Base-by-base conservation (phyloP, 2,888 invertebrate species). In the Rhabditoides inermis region DNA sequence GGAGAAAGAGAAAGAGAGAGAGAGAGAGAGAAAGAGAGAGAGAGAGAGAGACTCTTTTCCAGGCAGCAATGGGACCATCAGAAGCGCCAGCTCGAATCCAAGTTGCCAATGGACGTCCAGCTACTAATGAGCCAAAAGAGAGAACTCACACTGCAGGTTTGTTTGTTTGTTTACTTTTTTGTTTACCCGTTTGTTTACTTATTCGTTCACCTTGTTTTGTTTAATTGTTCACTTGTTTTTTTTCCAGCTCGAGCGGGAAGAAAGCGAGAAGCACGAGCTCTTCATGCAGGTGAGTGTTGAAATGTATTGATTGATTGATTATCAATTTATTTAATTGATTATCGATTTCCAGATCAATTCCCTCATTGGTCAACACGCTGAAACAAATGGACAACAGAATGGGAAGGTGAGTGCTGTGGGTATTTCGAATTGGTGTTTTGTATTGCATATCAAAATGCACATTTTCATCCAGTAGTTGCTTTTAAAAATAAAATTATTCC, bases 201-300 rank as follows among this genome's bases (percentile, higher is more conserved):
- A n/a, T n/a, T n/a, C n/a, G n/a, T n/a, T n/a, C n/a, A n/a, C n/a
- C n/a, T n/a, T n/a, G n/a, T n/a, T n/a, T n/a, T n/a, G n/a, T n/a
- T n/a, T n/a, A n/a, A n/a, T n/a, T n/a, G n/a, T n/a, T n/a, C n/a
- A n/a, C n/a, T n/a, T n/a, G n/a, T n/a, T n/a, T 39, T 39, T 20
- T 20, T 22, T 39, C 20, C 72, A 73, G 40, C 56, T 73, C 45
- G 68, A 72, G 23, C 54, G 73, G 25, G 73, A 73, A 51, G 70
- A 73, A 41, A 67, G 47, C 46, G 73, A 73, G 30, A 73, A 73
- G 51, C 70, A 68, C 18, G 73, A 73, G 51, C 55, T 73, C 5
- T 73, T 73, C 53, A 60, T 68, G 57, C 72, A 73, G 67, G 72
- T 72, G n/a, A 12, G 26, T 42, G 4, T 7, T 32, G 26, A 27